Percentiles rank a stretch among this genome's conserved stretches.
Evolutionary conservation across 2,888 invertebrate species (phyloP).

Genomic region (Sericinus montela): DNA sequence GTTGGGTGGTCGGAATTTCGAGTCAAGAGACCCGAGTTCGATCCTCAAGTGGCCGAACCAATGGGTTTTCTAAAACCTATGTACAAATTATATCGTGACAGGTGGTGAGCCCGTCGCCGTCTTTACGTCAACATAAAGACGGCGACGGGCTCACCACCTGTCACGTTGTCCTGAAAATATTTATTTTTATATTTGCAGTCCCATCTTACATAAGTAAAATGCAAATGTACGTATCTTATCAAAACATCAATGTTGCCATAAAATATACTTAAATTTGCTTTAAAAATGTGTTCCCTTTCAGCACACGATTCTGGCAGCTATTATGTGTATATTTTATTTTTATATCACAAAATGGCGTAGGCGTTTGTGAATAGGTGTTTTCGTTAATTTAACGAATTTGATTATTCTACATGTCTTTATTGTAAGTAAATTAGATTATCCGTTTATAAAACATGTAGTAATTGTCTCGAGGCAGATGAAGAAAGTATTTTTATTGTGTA

Average conservation of each 20-base stretch:
- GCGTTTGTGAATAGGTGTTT: not conserved
- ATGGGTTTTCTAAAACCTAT: too few species aligned
- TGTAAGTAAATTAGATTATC: not conserved
- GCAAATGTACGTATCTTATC: constrained; percentile 1
- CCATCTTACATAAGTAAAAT: too few species aligned
- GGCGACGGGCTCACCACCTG: too few species aligned
- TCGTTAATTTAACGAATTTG: not conserved
- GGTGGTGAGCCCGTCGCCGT: too few species aligned
- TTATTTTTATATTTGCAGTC: too few species aligned
- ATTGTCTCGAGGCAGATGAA: not conserved
- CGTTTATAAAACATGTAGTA: not conserved
- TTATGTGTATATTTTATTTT: constrained; percentile 12
- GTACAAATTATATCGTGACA: too few species aligned
- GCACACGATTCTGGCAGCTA: constrained; percentile 2
- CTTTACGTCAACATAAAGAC: too few species aligned
- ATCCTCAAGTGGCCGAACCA: too few species aligned
- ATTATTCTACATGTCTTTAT: not conserved
- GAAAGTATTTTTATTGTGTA: too few species aligned
- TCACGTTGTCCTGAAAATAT: too few species aligned
- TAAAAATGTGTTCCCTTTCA: constrained; percentile 8
- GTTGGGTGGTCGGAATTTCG: too few species aligned
- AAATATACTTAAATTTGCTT: constrained; percentile 6
- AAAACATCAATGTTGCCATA: constrained; percentile 9
- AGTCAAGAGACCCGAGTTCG: too few species aligned
- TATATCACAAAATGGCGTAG: constrained; percentile 12